Evolutionary conservation across 2,888 invertebrate genomes (phyloP), one percentile per base, ranked within the genome.

Genomic region (Mesochorus sp.): DNA sequence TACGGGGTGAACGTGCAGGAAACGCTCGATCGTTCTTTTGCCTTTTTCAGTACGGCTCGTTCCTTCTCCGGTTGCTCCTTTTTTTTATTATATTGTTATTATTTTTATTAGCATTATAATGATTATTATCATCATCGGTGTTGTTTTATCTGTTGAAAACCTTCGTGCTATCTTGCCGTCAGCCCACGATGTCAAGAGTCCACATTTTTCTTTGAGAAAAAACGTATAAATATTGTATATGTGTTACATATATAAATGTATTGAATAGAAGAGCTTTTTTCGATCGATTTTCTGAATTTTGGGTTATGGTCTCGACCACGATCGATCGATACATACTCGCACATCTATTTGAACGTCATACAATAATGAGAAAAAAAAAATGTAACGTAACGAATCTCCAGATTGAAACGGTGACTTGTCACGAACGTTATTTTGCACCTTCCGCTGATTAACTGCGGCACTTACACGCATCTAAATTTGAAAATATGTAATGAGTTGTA

Each of bases 1-100:
- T 8, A 53, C 59, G 67, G 57, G 72, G 68, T 74, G 73, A 68
- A 78, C 73, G 73, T 77, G 77, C 77, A 73, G 68, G 73, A 77
- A 78, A 78, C 70, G 34, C 37, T 71, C 19, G 66, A 72, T 61
- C 66, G 51, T 66, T 66, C 26, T 51, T 67, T 76, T 34, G 67
- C 76, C 67, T 70, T 76, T 76, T 76, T 72, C 55, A 70, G 51
- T 28, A 44, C 53, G 66, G 53, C 53, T 61, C 76, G 59, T 57
- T 66, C 59, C 59, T 28, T 42, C 28, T 70, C 19, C 28, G 49
- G 21, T 26, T 44, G 31, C 37, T 59, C 10, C 14, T 76, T 53
- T 42, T 66, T 49, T 17, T n/a, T n/a, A n/a, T n/a, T n/a, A n/a
- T n/a, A 12, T 71, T 37, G 28, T 66, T 44, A 37, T 66, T 51